phyloP scores from a whole-genome alignment of 2,888 invertebrate genomes.

The Margaritifera margaritifera region DNA sequence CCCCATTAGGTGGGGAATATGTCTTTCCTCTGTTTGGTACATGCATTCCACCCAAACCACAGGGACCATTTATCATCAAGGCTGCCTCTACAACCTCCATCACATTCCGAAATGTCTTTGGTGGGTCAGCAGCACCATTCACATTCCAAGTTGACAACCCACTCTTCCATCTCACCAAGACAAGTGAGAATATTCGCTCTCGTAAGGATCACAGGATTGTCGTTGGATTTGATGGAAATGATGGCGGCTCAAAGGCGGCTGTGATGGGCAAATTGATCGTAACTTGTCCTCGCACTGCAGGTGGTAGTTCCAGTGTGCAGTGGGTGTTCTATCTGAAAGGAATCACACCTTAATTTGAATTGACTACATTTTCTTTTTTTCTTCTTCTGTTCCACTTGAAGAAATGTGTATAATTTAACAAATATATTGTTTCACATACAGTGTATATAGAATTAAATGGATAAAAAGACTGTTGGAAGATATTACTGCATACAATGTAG shows the following conservation, averaged over 20 bases:
- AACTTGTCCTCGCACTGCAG: constrained; percentile 70
- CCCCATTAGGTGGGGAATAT: constrained; percentile 71
- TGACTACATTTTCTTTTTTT: too few species aligned
- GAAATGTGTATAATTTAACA: too few species aligned
- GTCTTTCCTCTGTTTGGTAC: constrained; percentile 74
- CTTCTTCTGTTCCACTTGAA: too few species aligned
- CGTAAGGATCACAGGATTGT: constrained; percentile 72
- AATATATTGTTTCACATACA: too few species aligned
- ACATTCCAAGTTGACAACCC: constrained; percentile 73
- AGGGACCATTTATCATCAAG: constrained; percentile 75
- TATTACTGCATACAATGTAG: too few species aligned
- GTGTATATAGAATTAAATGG: too few species aligned
- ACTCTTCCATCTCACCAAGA: constrained; percentile 72
- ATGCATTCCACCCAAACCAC: constrained; percentile 75
- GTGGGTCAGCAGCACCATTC: constrained; percentile 69
- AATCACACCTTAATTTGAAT: constrained; percentile 38
- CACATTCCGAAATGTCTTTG: constrained; percentile 75
- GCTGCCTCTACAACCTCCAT: constrained; percentile 71
- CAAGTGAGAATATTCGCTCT: constrained; percentile 71
- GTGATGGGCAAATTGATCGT: constrained; percentile 73
- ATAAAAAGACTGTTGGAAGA: too few species aligned
- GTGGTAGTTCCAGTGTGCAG: constrained; percentile 68
- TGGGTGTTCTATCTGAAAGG: constrained; percentile 74
- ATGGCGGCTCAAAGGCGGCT: constrained; percentile 65
- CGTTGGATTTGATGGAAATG: constrained; percentile 72